These are phyloP conservation scores for Romanogobio albipinnatus DNA, from an alignment of 2,113 vertebrate species.

Conservation along the genomic window DNA sequence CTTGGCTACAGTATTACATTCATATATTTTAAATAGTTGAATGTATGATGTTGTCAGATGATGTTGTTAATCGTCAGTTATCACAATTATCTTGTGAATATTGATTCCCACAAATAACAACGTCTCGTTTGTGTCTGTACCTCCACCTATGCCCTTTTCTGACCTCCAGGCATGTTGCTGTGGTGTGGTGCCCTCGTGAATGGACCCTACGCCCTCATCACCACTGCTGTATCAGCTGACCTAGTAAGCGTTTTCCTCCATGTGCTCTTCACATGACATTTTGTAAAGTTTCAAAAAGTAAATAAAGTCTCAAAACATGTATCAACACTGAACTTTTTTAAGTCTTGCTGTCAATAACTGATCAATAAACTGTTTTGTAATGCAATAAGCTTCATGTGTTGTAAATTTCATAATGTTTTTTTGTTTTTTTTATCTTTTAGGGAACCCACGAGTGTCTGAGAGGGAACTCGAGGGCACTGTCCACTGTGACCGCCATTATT, in stretches of 20 bases:
- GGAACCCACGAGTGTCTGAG: constrained; percentile 92
- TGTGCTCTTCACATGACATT: constrained; percentile 17
- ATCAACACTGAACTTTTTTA: neutral
- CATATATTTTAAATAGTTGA: neutral
- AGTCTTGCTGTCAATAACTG: constrained; percentile 4
- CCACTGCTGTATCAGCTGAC: constrained; percentile 93
- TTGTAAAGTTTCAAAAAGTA: neutral
- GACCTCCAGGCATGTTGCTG: constrained; percentile 85
- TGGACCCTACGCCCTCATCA: constrained; percentile 94
- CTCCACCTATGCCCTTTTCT: neutral
- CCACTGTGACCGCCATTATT: constrained; percentile 95
- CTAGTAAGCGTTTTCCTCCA: constrained; percentile 78
- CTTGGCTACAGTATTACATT: neutral
- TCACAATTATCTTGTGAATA: neutral
- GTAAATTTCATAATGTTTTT: constrained; percentile 25
- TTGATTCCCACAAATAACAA: neutral
- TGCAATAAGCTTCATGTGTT: neutral
- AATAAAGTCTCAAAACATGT: neutral
- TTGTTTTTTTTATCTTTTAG: constrained; percentile 66
- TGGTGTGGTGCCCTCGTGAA: constrained; percentile 92
- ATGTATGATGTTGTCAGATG: neutral
- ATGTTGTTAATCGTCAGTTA: neutral
- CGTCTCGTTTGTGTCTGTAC: neutral
- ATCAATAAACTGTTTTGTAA: constrained; percentile 24
- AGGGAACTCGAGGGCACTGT: constrained; percentile 92